phyloP scores from a whole-genome alignment of 2,113 vertebrate genomes.

The Apaloderma vittatum region DNA sequence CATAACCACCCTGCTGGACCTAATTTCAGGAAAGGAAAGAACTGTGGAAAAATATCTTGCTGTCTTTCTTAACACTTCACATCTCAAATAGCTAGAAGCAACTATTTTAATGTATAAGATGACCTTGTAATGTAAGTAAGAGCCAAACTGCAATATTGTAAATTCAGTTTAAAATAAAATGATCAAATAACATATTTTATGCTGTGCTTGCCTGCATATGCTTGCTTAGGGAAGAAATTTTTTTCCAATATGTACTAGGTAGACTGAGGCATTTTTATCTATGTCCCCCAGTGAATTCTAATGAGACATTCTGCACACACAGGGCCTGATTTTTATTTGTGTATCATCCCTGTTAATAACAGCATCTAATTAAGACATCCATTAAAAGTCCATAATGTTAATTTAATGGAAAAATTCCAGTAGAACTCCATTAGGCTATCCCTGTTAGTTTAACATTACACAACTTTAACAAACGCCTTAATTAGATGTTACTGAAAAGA shows the following conservation, averaged over 20 bases:
- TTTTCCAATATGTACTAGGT: slow-evolving; percentile 14
- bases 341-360: slow-evolving; percentile 70
- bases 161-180: neutral
- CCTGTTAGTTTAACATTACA: slow-evolving; percentile 69
- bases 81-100: neutral
- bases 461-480: slow-evolving; percentile 69
- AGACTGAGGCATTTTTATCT: slow-evolving; percentile 51
- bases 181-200: neutral
- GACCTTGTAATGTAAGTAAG: neutral
- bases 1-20: neutral
- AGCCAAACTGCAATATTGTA: neutral
- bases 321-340: slow-evolving; percentile 69
- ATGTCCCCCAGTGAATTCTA: slow-evolving; percentile 42
- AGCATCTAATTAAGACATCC: slow-evolving; percentile 75
- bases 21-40: neutral
- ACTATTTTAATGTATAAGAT: neutral
- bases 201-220: neutral
- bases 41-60: neutral
- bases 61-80: neutral
- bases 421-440: slow-evolving; percentile 46
- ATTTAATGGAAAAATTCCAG: slow-evolving; percentile 73
- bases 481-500: slow-evolving; percentile 59
- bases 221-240: neutral
- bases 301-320: slow-evolving; percentile 39
- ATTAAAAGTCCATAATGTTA: slow-evolving; percentile 65